These are phyloP conservation scores for Bergia sp. DNA, from an alignment of 92 coral and sea anemone species.

Conservation along the genomic window DNA sequence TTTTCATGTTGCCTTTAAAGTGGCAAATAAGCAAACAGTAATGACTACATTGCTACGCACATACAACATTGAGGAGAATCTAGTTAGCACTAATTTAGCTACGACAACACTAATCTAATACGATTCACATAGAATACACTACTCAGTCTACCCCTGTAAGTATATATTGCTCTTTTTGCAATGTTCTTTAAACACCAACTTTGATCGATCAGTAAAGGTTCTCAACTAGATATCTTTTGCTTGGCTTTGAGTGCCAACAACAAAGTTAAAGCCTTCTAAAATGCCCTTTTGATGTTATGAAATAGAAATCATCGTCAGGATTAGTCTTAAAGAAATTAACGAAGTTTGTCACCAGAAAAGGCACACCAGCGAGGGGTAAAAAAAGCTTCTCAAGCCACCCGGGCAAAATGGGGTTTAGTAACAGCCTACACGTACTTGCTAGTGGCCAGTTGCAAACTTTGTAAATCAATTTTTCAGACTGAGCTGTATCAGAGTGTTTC, in stretches of 20 bases:
- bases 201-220: background rate
- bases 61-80: constrained; percentile 6
- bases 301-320: background rate
- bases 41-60: constrained; percentile 18
- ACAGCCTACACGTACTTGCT: too few species aligned
- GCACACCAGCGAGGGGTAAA: too few species aligned
- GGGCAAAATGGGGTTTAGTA: too few species aligned
- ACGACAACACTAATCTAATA: background rate
- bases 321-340: background rate
- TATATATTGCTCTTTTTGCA: background rate
- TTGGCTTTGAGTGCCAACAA: background rate
- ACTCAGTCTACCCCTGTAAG: background rate
- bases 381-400: too few species aligned
- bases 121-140: background rate
- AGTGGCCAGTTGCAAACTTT: background rate
- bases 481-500: background rate
- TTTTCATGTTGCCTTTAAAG: background rate
- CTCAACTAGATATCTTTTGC: background rate
- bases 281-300: background rate
- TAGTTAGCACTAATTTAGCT: background rate
- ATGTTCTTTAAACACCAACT: too few species aligned
- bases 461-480: background rate
- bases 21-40: background rate
- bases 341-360: too few species aligned
- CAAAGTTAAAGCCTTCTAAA: background rate